Base-by-base conservation (phyloP, 2,797 vertebrate genomes). In the Amphiprion clarkii region DNA sequence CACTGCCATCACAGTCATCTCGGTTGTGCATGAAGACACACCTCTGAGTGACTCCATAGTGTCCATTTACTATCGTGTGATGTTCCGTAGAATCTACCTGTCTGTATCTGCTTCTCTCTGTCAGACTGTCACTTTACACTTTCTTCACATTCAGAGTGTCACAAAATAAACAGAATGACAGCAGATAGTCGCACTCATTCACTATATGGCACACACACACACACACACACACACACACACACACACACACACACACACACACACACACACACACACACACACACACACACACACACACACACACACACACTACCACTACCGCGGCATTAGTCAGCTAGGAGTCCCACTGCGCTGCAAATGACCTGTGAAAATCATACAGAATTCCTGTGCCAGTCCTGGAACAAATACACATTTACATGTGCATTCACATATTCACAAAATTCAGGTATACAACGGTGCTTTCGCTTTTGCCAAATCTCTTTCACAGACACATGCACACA, bases 141-240 rank as follows among this genome's bases (percentile, higher is more conserved):
- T 54, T 79, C 49, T 59, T 65, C 70, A 54, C 71, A 71, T 67
- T 73, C 53, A 48, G 33, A 49, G 51, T 71, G 83, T 74, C 64
- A 58, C 2, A 1, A 74, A 72, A 72, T 71, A 76, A 78, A 76
- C 79, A 84, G 52, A 59, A 66, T 82, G 83, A 80, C 82, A 85
- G 66, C 65, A 85, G 54, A 82, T 64, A 83, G 67, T 79, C 63
- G 36, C 59, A 36, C 25, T 67, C 6, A 56, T 57, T 75, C 72
- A 52, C 63, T 52, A 51, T 67, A 58, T 67, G 23, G 58, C 54
- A 44, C 44, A 13, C 54, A 61, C 51, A 51, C 19, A 63, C 57
- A 71, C 27, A 48, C 25, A 48, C 55, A 53, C 51, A 51, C 19
- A 19, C 31, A 44, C 29, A 67, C 13, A 67, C 55, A 51, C 56